Evolutionary conservation across 53 echinoderm and acorn worm species (phyloP), one percentile per base, ranked within the genome.

Genomic region (Crossaster papposus): DNA sequence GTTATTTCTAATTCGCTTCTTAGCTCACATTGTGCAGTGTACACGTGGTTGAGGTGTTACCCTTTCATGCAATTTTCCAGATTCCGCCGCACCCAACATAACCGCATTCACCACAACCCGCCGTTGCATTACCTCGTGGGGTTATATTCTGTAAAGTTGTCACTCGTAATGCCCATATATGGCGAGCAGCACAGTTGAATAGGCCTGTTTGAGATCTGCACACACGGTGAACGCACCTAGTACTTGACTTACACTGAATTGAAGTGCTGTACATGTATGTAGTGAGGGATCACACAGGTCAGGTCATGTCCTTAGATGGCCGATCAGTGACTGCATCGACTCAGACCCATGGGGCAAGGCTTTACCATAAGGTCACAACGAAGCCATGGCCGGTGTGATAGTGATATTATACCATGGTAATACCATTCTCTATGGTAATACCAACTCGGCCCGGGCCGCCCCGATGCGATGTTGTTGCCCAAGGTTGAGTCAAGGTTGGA

Each of bases 221-320:
- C 83, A 12, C 83, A 38, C 36, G 29, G 23, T 65, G 65, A 65
- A 44, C 26, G 31, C 44, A 38, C 13, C 68, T 44, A 20, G 65
- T 44, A 17, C 65, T 34, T 87, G 62, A 62, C 77, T 75, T 87
- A 63, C 72, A 87, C 55, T 77, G 34, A 76, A 87, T 54, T 36
- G 54, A 15, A n/a, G n/a, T n/a, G n/a, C n/a, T n/a, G n/a, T n/a
- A n/a, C n/a, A n/a, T n/a, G n/a, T n/a, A n/a, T 32, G 72, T 54
- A 85, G 13, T 35, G 55, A 73, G 64, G 55, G 77, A 87, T 58
- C 64, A 35, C 62, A 26, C 13, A 30, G 87, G 87, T 87, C 87
- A 77, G 87, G 87, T 87, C 87, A 87, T 87, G 87, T 87, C 87
- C 87, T 87, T 75, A 77, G 77, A 51, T 87, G 87, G 33, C 87